A percentile compares a stretch with the other conserved stretches of the same genome.
These are phyloP conservation scores for Lasioglossum figueresi DNA, from an alignment of 2,888 invertebrate species.

Conservation along the genomic window DNA sequence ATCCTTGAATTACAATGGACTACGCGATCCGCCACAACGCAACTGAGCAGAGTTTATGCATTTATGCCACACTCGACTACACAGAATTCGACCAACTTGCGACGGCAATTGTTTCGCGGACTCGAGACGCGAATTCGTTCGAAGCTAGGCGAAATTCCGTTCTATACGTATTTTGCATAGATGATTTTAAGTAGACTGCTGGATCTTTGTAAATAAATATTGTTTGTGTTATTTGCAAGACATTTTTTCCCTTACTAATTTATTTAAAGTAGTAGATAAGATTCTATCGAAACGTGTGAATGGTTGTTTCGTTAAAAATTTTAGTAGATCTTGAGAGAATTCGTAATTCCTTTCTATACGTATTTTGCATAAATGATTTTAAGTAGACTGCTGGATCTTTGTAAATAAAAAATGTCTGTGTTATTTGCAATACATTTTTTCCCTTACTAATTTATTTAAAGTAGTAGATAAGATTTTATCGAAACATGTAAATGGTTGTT, in stretches of 20 bases:
- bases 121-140: not conserved
- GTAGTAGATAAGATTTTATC: too few species aligned
- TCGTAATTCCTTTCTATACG: not conserved
- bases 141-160: not conserved
- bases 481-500: too few species aligned
- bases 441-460: too few species aligned
- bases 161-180: not conserved
- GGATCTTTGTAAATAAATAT: not conserved
- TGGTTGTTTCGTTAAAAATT: too few species aligned
- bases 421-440: too few species aligned
- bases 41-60: not conserved
- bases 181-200: not conserved
- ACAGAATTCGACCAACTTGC: not conserved
- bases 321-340: too few species aligned
- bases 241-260: too few species aligned
- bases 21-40: not conserved
- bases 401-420: not conserved
- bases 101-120: not conserved
- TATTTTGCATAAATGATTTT: not conserved
- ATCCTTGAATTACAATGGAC: not conserved
- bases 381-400: not conserved
- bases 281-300: too few species aligned
- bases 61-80: not conserved
- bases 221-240: not conserved
- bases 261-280: too few species aligned